A percentile compares a stretch with the other conserved stretches of the same genome.
Evolutionary conservation across 2,113 vertebrate species (phyloP).

Genomic region (Seriola dumerili): DNA sequence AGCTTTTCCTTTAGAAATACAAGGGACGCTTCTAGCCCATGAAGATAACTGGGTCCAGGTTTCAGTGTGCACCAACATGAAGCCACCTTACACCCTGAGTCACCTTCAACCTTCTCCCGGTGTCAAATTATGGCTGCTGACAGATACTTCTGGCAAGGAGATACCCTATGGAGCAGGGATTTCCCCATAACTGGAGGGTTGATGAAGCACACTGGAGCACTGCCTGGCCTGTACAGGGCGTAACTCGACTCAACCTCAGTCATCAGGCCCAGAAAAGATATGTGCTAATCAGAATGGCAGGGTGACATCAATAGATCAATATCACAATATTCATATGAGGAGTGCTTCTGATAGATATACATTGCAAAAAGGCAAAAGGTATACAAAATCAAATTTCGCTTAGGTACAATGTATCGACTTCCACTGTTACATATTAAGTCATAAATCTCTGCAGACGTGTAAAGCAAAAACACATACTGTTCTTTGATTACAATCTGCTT

Average conservation of each 20-base stretch:
- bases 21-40: neutral
- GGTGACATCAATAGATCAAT: constrained; percentile 14
- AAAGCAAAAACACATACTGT: neutral
- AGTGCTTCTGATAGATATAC: neutral
- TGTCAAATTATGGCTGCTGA: constrained; percentile 76
- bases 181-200: constrained; percentile 73
- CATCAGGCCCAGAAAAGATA: constrained; percentile 40
- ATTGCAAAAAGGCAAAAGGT: neutral
- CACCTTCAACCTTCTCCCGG: constrained; percentile 77
- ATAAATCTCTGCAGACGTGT: neutral
- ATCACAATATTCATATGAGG: neutral
- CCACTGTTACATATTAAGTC: neutral
- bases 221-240: constrained; percentile 24
- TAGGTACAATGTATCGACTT: neutral
- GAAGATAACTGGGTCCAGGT: neutral
- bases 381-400: neutral
- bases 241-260: constrained; percentile 48
- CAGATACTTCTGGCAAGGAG: constrained; percentile 73
- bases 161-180: constrained; percentile 71
- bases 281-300: constrained; percentile 27
- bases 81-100: constrained; percentile 65
- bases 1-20: constrained; percentile 39
- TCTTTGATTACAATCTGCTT: neutral
- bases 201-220: constrained; percentile 45
- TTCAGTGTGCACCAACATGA: constrained; percentile 30